phyloP scores from a whole-genome alignment of 1,140 invertebrate genomes.

The Scaptodrosophila lebanonensis region DNA sequence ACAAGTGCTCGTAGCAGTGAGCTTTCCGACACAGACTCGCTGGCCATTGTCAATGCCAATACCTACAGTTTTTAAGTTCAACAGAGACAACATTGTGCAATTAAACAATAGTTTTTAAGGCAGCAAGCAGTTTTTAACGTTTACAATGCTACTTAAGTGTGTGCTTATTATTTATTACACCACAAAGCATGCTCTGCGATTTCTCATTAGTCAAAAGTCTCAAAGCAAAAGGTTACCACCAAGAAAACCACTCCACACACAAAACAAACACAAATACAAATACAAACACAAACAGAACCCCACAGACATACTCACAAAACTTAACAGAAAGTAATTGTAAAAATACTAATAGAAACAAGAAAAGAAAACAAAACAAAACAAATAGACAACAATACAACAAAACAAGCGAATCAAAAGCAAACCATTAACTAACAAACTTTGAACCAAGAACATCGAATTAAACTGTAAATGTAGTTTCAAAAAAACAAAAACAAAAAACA shows the following conservation, averaged over 20 bases:
- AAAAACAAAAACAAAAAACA: constrained; percentile 23
- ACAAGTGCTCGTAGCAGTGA: too few species aligned
- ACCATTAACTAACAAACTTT: constrained; percentile 34
- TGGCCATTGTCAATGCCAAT: too few species aligned
- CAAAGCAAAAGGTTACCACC: constrained; percentile 27
- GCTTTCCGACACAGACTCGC: too few species aligned
- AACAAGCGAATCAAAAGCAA: constrained; percentile 13
- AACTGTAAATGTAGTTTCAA: constrained; percentile 66
- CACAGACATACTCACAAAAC: constrained; percentile 33
- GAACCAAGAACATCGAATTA: constrained; percentile 77
- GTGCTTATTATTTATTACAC: too few species aligned
- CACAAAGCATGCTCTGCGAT: constrained; percentile 20
- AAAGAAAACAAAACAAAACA: constrained; percentile 3
- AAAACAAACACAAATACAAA: constrained; percentile 8
- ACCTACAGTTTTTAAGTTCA: too few species aligned
- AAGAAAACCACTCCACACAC: too few species aligned
- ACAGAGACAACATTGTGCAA: too few species aligned
- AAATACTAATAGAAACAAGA: constrained; percentile 1
- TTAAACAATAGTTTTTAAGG: too few species aligned
- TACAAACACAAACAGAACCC: constrained; percentile 9
- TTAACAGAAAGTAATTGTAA: too few species aligned
- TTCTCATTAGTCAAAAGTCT: constrained; percentile 22
- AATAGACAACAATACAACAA: constrained; percentile 8
- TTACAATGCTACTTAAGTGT: too few species aligned
- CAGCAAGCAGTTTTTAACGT: too few species aligned